Percentiles rank a stretch among this genome's conserved stretches.
Conservation (phyloP, 2,113 vertebrate species). For the Saimiri boliviensis region DNA sequence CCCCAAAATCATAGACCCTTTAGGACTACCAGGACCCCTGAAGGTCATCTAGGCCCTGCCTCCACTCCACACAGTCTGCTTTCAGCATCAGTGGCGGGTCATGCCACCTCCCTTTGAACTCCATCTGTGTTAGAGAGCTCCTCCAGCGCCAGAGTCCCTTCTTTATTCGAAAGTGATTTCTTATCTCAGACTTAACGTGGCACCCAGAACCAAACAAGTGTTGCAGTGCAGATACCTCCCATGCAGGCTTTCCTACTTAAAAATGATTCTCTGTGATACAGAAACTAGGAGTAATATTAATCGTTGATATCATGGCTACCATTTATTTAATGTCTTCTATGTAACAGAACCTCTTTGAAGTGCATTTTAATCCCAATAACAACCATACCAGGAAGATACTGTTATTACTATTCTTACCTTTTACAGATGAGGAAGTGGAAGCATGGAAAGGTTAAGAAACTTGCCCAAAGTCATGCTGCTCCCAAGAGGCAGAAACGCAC, state of each 20-base stretch:
- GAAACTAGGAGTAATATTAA: not conserved
- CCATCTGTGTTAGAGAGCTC: not conserved
- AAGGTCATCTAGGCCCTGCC: not conserved
- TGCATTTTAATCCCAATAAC: not conserved
- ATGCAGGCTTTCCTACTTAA: not conserved
- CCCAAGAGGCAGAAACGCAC: not conserved
- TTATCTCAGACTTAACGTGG: not conserved
- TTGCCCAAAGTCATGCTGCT: not conserved
- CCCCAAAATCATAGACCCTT: not conserved
- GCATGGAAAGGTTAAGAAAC: not conserved
- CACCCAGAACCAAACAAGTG: not conserved
- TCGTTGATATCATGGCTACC: not conserved
- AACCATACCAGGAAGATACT: not conserved
- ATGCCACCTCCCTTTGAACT: not conserved
- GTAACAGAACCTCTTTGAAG: not conserved
- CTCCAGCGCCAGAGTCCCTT: not conserved
- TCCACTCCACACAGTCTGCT: not conserved
- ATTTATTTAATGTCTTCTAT: not conserved
- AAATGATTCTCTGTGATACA: not conserved
- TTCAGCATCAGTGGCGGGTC: not conserved
- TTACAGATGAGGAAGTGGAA: not conserved
- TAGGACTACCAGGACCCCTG: not conserved
- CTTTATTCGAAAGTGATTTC: not conserved
- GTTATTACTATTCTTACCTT: not conserved
- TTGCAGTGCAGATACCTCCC: not conserved